These are phyloP conservation scores for Capricornis sumatraensis DNA, from an alignment of 2,113 vertebrate species.

Conservation along the genomic window DNA sequence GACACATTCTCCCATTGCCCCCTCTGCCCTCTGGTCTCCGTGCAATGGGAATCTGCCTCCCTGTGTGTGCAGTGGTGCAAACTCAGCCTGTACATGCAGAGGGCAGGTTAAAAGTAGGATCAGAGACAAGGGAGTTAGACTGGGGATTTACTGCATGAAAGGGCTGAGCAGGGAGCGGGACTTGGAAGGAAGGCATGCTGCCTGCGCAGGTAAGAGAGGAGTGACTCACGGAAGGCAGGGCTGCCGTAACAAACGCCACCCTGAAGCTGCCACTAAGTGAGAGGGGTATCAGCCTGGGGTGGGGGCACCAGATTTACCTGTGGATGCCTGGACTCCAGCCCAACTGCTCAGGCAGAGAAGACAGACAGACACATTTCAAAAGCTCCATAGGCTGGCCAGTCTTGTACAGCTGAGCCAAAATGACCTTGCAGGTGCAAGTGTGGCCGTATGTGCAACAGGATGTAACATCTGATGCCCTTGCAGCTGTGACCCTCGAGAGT, in stretches of 20 bases:
- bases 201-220: accelerated
- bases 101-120: background rate
- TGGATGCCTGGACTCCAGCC: background rate
- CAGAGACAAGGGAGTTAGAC: background rate
- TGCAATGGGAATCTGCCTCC: background rate
- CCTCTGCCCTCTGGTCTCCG: background rate
- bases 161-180: background rate
- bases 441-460: accelerated
- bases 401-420: accelerated
- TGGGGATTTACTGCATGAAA: background rate
- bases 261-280: background rate
- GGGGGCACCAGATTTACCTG: background rate
- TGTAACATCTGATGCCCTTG: accelerated
- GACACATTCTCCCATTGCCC: background rate
- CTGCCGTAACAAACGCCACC: background rate
- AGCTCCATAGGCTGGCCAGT: background rate
- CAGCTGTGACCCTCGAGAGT: background rate
- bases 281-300: accelerated
- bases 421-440: background rate
- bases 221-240: background rate
- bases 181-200: background rate
- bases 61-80: background rate
- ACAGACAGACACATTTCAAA: background rate
- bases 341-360: background rate
- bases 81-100: background rate